phyloP scores from a whole-genome alignment of 2,888 invertebrate genomes.

The Nesidiocoris tenuis region DNA sequence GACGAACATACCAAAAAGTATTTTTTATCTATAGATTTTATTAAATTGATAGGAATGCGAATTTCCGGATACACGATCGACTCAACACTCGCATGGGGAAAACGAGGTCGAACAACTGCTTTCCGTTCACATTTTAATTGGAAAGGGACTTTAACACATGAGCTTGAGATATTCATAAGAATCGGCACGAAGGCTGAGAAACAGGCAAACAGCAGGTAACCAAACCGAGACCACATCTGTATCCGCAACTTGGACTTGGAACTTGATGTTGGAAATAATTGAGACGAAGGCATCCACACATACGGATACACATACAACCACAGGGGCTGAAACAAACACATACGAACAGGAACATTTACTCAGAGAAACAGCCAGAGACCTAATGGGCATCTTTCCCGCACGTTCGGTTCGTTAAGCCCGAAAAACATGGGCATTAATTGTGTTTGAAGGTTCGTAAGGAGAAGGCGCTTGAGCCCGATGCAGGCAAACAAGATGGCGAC shows the following conservation, averaged over 20 bases:
- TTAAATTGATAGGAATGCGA: no score
- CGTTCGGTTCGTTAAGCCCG: not conserved
- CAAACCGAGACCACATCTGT: not conserved
- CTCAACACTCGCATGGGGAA: no score
- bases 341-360: not conserved
- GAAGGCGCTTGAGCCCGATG: not conserved
- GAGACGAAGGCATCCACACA: not conserved
- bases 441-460: not conserved
- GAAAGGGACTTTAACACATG: no score
- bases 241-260: not conserved
- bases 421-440: not conserved
- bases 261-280: not conserved
- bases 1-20: no score
- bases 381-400: not conserved
- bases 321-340: not conserved
- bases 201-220: not conserved
- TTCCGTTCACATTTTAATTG: no score
- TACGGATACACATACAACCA: no score
- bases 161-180: not conserved
- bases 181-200: not conserved
- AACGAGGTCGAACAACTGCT: no score
- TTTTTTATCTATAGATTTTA: no score
- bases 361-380: not conserved
- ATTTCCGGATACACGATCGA: no score
- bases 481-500: not conserved